Percentiles rank a stretch among this genome's conserved stretches.
phyloP scores from a whole-genome alignment of 2,797 vertebrate genomes.

The Amblyraja radiata region DNA sequence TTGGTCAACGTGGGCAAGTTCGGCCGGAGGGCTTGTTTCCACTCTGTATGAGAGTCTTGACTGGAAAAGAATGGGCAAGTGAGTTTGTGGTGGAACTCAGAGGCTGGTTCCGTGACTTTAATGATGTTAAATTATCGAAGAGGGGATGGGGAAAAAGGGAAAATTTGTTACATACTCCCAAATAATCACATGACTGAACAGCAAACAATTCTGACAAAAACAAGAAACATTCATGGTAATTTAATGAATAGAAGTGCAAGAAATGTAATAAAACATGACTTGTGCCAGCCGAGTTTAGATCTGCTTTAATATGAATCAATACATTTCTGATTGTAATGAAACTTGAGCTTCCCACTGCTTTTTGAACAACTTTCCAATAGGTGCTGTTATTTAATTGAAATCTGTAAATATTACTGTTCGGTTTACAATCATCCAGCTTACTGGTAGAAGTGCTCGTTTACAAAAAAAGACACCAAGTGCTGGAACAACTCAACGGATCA shows the following conservation, averaged over 20 bases:
- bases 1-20: too few species aligned
- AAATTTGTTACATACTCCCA: neutral
- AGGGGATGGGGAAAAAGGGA: too few species aligned
- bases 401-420: constrained; percentile 21
- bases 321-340: constrained; percentile 2
- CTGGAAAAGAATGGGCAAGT: neutral
- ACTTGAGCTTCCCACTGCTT: neutral
- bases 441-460: too few species aligned
- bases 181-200: neutral
- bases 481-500: too few species aligned
- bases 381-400: constrained; percentile 31
- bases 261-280: neutral
- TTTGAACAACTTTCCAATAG: neutral
- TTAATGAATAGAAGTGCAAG: neutral
- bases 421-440: neutral
- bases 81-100: neutral
- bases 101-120: neutral
- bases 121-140: neutral
- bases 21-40: too few species aligned
- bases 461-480: too few species aligned
- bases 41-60: neutral
- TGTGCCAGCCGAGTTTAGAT: neutral
- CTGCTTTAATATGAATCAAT: constrained; percentile 18
- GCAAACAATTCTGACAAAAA: constrained; percentile 14
- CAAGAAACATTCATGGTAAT: constrained; percentile 6